phyloP scores from a whole-genome alignment of 2,113 vertebrate genomes.

The Notarius quadriscutis region DNA sequence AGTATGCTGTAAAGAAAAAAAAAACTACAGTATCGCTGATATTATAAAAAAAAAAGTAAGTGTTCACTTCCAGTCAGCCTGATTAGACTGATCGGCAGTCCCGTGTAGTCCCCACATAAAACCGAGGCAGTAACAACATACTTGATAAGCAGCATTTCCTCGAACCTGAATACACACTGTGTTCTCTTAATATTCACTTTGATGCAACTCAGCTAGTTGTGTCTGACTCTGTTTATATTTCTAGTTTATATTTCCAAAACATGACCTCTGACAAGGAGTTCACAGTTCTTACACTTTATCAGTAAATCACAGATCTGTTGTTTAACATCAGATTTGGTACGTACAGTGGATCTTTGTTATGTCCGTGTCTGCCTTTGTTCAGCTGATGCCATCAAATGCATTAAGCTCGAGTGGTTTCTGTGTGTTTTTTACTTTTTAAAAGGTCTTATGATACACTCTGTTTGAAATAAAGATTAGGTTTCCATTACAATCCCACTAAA shows the following conservation, averaged over 20 bases:
- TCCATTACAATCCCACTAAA: background rate
- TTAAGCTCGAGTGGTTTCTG: background rate
- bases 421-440: background rate
- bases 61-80: slow-evolving; percentile 1
- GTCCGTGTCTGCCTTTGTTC: background rate
- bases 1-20: background rate
- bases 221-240: background rate
- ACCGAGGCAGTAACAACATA: slow-evolving; percentile 10
- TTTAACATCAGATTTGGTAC: background rate
- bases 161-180: slow-evolving; percentile 15
- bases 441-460: background rate
- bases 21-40: background rate
- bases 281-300: background rate
- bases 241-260: background rate
- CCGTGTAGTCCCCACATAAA: slow-evolving; percentile 1
- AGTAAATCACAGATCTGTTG: background rate
- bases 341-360: background rate
- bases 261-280: background rate
- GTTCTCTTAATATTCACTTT: slow-evolving; percentile 7
- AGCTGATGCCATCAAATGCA: background rate
- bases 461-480: background rate
- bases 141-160: slow-evolving; percentile 23
- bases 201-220: slow-evolving; percentile 4
- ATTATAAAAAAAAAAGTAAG: background rate
- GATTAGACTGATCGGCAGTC: slow-evolving; percentile 8